Evolutionary conservation across 2,797 vertebrate genomes (phyloP), one percentile per base, ranked within the genome.

Genomic region (Numenius phaeopus): DNA sequence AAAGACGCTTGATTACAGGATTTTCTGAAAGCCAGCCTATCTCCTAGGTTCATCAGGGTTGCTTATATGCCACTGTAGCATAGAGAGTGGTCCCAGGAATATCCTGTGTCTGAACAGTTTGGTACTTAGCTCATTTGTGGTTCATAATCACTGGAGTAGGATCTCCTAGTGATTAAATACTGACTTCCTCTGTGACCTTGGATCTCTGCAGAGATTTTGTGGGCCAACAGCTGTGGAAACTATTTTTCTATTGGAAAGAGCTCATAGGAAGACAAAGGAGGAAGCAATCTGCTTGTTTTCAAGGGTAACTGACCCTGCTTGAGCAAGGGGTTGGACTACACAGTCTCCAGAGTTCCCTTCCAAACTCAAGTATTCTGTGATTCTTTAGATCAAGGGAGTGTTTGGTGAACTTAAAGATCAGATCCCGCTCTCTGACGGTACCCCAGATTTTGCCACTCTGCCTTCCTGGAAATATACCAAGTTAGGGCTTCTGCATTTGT

Each of bases 211-310:
- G 82, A 82, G 58, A 22, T 59, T 93, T 87, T 94, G 34, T 79
- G 78, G 84, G 62, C 82, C 87, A 92, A 10, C 76, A 94, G 82
- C 89, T 93, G 39, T 89, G 81, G 90, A 86, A 97, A 85, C 69
- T 94, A 64, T 88, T 96, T 92, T 88, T 70, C 76, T 90, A 4
- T 89, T 92, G 91, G 82, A 91, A 92, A 40, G 46, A 83, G 78
- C 70, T 84, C 44, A 13, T 3, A 83, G 46, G 46, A 90, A 54
- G 42, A 88, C 49, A 90, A 79, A 88, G 50, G 47, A 89, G 90
- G 61, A 92, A 88, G 58, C 47, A 61, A 18, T 86, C 32, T 87
- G 67, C 46, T 95, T 94, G 55, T 94, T 94, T 93, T 69, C 55
- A 57, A 0, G 89, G 23, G 62, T 83, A 79, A 86, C 62, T 84